Evolutionary conservation across 2,888 invertebrate species (phyloP).

Genomic region (Nomada flava): DNA sequence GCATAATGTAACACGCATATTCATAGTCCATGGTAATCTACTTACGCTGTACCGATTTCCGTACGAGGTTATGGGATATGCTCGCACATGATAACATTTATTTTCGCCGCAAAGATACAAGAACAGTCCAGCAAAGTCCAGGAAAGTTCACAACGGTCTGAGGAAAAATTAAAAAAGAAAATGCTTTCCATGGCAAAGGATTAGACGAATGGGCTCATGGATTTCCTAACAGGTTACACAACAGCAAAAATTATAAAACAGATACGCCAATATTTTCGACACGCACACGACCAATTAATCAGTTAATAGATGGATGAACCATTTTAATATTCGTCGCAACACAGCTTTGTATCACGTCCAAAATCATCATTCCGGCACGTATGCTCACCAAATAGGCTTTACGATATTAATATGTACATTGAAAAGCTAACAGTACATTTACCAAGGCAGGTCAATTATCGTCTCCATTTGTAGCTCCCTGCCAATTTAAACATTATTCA

Average conservation of each 20-base stretch:
- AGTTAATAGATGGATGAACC: not conserved
- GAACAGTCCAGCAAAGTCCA: too few species aligned
- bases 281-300: not conserved
- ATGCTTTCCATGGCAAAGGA: too few species aligned
- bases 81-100: too few species aligned
- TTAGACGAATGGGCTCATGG: too few species aligned
- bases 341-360: constrained; percentile 19
- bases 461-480: constrained; percentile 6
- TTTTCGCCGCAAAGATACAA: too few species aligned
- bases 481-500: not conserved
- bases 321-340: constrained; percentile 14
- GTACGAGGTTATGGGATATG: too few species aligned
- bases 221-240: too few species aligned
- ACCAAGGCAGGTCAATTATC: constrained; percentile 8
- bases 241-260: too few species aligned
- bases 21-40: constrained; percentile 4
- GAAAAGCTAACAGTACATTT: constrained; percentile 29
- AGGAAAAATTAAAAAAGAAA: too few species aligned
- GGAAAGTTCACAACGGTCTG: too few species aligned
- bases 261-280: too few species aligned
- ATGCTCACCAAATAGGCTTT: not conserved
- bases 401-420: constrained; percentile 35
- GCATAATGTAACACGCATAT: constrained; percentile 14
- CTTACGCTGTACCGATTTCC: not conserved
- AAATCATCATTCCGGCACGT: constrained; percentile 23